Conservation (phyloP, 2,797 vertebrate genomes). For the Novumbra hubbsi region DNA sequence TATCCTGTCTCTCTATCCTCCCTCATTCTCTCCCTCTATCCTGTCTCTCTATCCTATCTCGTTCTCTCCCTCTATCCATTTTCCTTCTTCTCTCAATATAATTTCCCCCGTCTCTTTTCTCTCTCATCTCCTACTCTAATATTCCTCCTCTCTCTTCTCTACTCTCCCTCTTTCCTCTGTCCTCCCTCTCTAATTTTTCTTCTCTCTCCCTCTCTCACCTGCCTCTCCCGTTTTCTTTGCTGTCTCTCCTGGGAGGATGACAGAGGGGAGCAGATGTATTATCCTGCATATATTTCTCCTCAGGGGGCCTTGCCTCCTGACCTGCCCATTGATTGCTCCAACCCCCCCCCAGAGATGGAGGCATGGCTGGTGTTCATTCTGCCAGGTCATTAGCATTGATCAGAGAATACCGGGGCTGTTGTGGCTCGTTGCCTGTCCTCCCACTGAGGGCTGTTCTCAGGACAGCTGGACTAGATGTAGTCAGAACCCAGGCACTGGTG, state of each 20-base stretch:
- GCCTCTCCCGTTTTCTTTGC: no score
- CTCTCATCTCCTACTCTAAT: constrained; percentile 29
- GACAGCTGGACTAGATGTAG: constrained; percentile 5
- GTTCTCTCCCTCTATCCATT: constrained; percentile 46
- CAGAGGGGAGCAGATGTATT: no score
- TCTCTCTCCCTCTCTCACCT: no score
- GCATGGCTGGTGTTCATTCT: constrained; percentile 43
- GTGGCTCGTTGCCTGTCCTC: constrained; percentile 4
- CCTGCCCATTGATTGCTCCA: constrained; percentile 58
- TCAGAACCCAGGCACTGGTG: background rate
- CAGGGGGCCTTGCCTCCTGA: constrained; percentile 32
- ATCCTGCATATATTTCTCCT: background rate
- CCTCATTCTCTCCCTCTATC: constrained; percentile 14
- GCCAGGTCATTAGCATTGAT: constrained; percentile 65
- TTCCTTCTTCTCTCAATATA: background rate
- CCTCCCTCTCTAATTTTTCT: no score
- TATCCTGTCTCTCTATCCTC: constrained; percentile 31
- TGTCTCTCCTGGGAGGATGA: no score
- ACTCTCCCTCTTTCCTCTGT: no score
- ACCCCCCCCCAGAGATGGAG: constrained; percentile 38
- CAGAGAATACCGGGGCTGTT: constrained; percentile 4
- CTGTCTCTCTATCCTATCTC: constrained; percentile 49
- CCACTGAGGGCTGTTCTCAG: constrained; percentile 11
- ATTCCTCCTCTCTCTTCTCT: no score
- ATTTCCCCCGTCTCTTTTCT: constrained; percentile 15